A percentile compares a stretch with the other conserved stretches of the same genome.
These are phyloP conservation scores for Dendrocincla tyrannina DNA, from an alignment of 2,797 vertebrate species.

Conservation along the genomic window DNA sequence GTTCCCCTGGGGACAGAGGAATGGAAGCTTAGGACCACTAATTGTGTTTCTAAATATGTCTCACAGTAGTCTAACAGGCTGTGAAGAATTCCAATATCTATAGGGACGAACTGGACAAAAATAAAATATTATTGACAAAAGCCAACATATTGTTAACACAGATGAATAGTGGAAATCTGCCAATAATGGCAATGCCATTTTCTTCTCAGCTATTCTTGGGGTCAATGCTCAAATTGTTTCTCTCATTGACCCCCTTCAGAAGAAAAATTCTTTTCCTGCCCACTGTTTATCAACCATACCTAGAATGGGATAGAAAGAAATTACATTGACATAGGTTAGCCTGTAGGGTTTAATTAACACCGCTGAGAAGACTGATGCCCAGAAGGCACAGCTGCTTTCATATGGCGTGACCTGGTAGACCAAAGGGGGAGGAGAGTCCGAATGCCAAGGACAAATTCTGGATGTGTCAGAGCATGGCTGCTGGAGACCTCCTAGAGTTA, in stretches of 20 bases:
- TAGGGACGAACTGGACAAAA: slow-evolving; percentile 3
- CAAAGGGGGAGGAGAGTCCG: neutral
- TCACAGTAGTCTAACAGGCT: neutral
- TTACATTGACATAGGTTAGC: neutral
- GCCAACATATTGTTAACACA: neutral
- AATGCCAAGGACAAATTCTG: neutral
- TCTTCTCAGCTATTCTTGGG: neutral
- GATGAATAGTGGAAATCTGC: neutral
- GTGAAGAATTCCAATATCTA: neutral
- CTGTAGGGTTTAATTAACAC: slow-evolving; percentile 21
- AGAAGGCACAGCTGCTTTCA: neutral
- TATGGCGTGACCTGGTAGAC: neutral
- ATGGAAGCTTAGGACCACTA: neutral
- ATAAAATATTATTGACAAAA: slow-evolving; percentile 2
- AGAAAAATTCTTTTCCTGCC: neutral
- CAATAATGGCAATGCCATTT: neutral
- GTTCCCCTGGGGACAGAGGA: neutral
- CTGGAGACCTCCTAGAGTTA: neutral
- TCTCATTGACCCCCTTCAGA: neutral
- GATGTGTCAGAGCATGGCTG: neutral
- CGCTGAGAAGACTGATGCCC: neutral
- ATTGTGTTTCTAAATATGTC: slow-evolving; percentile 21
- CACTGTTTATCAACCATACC: neutral
- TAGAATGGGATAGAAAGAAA: neutral
- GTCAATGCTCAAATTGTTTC: neutral